phyloP scores from a whole-genome alignment of 2,888 invertebrate species.

The Brachynemurus nebulosus region DNA sequence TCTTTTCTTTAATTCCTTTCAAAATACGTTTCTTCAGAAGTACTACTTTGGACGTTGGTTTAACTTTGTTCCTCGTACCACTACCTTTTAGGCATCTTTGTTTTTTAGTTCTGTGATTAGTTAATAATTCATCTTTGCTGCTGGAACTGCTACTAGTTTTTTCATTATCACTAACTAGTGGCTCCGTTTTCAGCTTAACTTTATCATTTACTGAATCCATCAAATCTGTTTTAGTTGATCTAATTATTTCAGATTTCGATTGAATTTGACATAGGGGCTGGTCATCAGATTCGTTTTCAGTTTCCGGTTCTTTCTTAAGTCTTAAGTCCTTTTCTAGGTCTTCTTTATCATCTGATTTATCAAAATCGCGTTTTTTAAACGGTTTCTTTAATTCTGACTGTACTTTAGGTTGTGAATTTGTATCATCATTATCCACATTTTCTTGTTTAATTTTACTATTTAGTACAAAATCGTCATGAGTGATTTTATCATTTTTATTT shows the following conservation, averaged over 20 bases:
- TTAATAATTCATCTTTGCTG: neutral
- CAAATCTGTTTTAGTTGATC: too few relatives aligned
- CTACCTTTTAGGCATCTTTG: constrained; percentile 10
- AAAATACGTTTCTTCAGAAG: constrained; percentile 15
- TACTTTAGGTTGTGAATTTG: neutral
- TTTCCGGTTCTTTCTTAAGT: neutral
- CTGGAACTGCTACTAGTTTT: neutral
- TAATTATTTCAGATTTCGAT: too few relatives aligned
- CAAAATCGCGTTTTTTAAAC: neutral
- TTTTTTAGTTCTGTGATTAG: neutral
- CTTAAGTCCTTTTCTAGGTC: neutral
- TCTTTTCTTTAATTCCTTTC: constrained; percentile 8
- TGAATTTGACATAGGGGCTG: neutral
- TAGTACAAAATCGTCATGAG: neutral
- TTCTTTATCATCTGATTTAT: neutral
- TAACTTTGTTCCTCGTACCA: constrained; percentile 12
- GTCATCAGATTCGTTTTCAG: neutral
- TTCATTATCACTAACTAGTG: neutral
- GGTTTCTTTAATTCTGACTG: neutral
- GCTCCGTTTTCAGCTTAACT: neutral
- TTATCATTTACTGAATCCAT: neutral
- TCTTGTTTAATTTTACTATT: neutral
- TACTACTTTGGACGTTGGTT: constrained; percentile 14
- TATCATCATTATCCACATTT: neutral
- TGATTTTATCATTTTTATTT: too few relatives aligned